Evolutionary conservation across 1,140 invertebrate species (phyloP).

Genomic region (Epicauta chinensis): DNA sequence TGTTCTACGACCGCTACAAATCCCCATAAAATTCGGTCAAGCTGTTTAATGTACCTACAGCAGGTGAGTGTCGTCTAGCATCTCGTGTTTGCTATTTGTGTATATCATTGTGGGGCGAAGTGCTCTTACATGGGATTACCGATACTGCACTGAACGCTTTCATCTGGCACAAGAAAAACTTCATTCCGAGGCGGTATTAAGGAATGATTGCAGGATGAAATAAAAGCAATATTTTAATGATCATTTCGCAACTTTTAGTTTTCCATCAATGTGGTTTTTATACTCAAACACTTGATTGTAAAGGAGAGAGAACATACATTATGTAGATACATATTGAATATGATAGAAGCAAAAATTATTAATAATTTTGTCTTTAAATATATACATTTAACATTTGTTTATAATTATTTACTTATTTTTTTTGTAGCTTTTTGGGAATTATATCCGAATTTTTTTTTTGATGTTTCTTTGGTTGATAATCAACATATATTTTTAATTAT

Average conservation of each 20-base stretch:
- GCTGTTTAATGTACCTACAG: no score
- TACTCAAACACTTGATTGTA: conserved; percentile 39
- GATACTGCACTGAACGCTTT: no score
- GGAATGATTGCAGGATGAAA: neutral
- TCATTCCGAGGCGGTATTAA: no score
- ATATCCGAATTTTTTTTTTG: neutral
- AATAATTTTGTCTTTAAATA: neutral
- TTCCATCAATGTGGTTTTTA: conserved; percentile 37
- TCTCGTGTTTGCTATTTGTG: no score
- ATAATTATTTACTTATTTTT: neutral
- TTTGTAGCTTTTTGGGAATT: neutral
- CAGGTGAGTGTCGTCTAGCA: no score
- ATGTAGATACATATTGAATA: conserved; percentile 23
- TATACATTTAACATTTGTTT: neutral
- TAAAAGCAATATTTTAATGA: neutral
- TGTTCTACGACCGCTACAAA: no score
- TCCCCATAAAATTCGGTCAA: no score
- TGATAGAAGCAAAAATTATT: conserved; percentile 31
- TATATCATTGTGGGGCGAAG: no score
- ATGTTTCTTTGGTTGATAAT: neutral
- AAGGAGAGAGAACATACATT: conserved; percentile 34
- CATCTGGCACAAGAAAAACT: no score
- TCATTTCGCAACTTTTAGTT: conserved; percentile 17
- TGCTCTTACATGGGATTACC: no score
- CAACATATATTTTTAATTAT: neutral